phyloP scores from a whole-genome alignment of 2,113 vertebrate genomes.

The Syrrhaptes paradoxus region DNA sequence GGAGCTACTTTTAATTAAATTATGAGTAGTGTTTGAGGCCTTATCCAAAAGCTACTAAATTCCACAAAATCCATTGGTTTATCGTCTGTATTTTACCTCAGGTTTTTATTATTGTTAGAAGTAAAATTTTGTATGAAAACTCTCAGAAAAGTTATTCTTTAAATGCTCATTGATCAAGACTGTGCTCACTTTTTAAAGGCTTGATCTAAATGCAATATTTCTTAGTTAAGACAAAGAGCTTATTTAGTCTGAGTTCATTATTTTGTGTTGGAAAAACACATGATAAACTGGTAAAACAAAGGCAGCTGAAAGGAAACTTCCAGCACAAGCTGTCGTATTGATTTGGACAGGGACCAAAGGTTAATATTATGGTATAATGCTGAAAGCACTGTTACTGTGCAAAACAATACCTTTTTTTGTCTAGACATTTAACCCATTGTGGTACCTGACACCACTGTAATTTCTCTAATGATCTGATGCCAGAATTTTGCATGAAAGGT shows the following conservation, averaged over 20 bases:
- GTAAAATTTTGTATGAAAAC: background rate
- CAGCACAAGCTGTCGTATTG: constrained; percentile 10
- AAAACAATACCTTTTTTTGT: background rate
- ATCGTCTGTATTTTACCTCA: background rate
- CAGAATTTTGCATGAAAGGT: constrained; percentile 20
- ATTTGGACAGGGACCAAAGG: constrained; percentile 58
- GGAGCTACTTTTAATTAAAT: background rate
- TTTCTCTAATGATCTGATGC: constrained; percentile 8
- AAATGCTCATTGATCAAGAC: background rate
- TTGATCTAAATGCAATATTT: background rate
- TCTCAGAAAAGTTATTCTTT: background rate
- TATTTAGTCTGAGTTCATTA: constrained; percentile 20
- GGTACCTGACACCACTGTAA: background rate
- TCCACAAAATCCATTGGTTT: background rate
- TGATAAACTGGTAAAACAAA: constrained; percentile 1
- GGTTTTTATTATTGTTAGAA: background rate
- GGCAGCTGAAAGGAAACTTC: constrained; percentile 33
- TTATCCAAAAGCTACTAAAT: background rate
- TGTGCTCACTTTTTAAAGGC: background rate
- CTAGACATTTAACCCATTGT: background rate
- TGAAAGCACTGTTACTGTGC: constrained; percentile 3
- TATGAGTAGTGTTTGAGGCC: background rate
- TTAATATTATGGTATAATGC: constrained; percentile 12
- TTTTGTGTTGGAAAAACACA: constrained; percentile 2
- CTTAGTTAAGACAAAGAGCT: constrained; percentile 4